Conservation (phyloP, 2,113 vertebrate species). For the Ptyas mucosa region DNA sequence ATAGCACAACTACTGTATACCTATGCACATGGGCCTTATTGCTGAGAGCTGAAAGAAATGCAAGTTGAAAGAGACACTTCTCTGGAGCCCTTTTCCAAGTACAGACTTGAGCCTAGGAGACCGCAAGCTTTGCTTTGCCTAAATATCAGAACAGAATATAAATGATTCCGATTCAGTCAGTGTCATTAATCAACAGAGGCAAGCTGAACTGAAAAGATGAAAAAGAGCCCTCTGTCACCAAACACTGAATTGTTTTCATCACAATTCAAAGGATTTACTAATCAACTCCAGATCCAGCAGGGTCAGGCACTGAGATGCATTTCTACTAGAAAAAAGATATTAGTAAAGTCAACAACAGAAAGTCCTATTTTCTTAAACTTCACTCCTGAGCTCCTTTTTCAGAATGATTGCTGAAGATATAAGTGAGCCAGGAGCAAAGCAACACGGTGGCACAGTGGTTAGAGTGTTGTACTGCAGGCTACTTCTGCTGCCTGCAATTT, state of each 20-base stretch:
- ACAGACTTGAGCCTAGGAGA: constrained; percentile 22
- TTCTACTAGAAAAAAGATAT: background rate
- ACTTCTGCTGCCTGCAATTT: too few species aligned
- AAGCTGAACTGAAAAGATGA: background rate
- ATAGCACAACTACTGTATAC: constrained; percentile 14
- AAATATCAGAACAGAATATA: background rate
- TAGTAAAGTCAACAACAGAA: background rate
- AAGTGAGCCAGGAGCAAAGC: background rate
- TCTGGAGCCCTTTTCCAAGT: constrained; percentile 26
- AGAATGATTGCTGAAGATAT: background rate
- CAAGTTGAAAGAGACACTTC: constrained; percentile 8
- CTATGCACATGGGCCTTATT: background rate
- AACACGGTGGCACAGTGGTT: background rate
- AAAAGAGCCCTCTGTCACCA: background rate
- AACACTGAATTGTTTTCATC: background rate
- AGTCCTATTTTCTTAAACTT: background rate
- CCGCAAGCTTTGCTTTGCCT: background rate
- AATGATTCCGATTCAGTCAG: background rate
- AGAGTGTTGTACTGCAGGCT: too few species aligned
- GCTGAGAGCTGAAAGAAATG: constrained; percentile 28
- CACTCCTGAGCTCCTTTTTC: background rate
- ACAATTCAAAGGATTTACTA: background rate
- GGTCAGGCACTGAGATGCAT: background rate
- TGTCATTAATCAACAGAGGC: background rate
- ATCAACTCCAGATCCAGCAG: background rate